Evolutionary conservation across 2,888 invertebrate genomes (phyloP), one percentile per base, ranked within the genome.

Genomic region (Agrotis puta): DNA sequence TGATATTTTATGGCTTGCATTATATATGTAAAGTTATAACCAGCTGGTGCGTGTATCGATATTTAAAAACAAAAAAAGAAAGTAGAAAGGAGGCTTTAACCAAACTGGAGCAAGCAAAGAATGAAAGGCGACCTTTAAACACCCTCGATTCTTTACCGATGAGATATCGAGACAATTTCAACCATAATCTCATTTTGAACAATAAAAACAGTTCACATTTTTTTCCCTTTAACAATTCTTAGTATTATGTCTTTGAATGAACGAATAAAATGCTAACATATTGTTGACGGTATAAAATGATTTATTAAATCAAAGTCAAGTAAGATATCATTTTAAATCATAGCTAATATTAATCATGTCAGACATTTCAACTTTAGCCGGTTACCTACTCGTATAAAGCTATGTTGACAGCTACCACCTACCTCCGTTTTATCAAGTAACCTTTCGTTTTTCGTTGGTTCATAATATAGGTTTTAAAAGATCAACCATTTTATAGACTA

Each of bases 311-410:
- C 47, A 1, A 1, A 62, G 70, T 62, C 47, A 77, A 58, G 43
- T 69, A 47, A 74, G 50, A 69, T 69, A 57, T 74, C 74, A 62
- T 47, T 68, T 51, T 51, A 76, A 76, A 69, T 76, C 62, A 48
- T 62, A 76, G 24, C 18, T 53, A 48, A 43, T 51, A 76, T 69
- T 20, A 53, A 58, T 74, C 43, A 63, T 43, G 70, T 70, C 70
- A 77, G 51, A 63, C 43, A 39, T 68, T 20, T 51, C 51, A 63
- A 33, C 43, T 63, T 22, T 50, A 27, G 43, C 51, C 20, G 2
- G 9, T 18, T 54, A 16, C 18, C 14, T 64, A n/a, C n/a, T n/a
- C n/a, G n/a, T n/a, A 16, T 27, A 43, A 39, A 54, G 16, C 22
- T 9, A 48, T 64, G 22, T 27, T 64, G 74, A 14, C 39, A 63